Base-by-base conservation (phyloP, 2,888 invertebrate species). In the Lagria hirta region DNA sequence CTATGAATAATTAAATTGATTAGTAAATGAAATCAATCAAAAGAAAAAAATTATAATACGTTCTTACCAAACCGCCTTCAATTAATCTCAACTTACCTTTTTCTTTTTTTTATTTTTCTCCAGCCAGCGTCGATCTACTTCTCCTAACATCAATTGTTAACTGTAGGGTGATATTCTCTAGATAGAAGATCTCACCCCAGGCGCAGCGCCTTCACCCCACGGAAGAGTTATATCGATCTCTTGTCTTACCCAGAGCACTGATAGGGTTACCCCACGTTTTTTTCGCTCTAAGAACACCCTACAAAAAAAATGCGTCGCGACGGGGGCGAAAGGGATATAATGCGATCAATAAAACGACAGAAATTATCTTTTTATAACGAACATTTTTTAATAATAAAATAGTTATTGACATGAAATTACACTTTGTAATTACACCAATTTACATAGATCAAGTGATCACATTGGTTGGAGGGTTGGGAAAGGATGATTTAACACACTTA, bases 191-290 rank as follows among this genome's bases (percentile, higher is more conserved):
- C 53, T 60, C 61, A 58, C 62, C 63, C 63, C 65, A 65, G 68
- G 62, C 66, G 57, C 55, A 53, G 57, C 57, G 60, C 55, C 56
- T 65, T 68, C 70, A 70, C 71, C 71, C 70, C 70, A 69, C 71
- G 71, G 71, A 72, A 72, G 71, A 72, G 72, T 72, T 71, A 71
- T 72, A 72, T 72, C 71, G 72, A 71, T 72, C 72, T 68, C 68
- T 63, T 68, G 71, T 71, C 70, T 71, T 70, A 67, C 68, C 68
- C 69, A 67, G 66, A 61, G 57, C 63, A 62, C 50, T 56, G 67
- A 65, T 68, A 69, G 68, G 68, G 68, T 68, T 69, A 66, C 68
- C 65, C 67, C 55, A 55, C 55, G 58, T 64, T 61, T 60, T 62
- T 62, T 60, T 53, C 41, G 37, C 50, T 43, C 57, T 58, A 57